These are phyloP conservation scores for Brevimyrus niger DNA, from an alignment of 2,113 vertebrate species.

Conservation along the genomic window DNA sequence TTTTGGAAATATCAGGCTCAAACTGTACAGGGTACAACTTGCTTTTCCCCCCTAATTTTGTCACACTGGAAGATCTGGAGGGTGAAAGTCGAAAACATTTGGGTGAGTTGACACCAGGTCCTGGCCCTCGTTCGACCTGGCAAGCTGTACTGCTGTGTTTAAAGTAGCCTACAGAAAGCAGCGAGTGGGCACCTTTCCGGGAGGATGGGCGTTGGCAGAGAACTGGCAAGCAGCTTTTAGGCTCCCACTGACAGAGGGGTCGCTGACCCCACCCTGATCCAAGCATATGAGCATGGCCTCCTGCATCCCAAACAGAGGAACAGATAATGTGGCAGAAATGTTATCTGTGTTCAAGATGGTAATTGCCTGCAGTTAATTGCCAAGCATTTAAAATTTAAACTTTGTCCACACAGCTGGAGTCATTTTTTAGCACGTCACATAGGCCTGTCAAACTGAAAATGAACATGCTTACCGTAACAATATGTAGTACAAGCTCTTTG, in stretches of 20 bases:
- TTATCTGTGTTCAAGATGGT: background rate
- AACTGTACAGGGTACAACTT: background rate
- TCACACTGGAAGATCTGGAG: background rate
- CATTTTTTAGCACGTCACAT: background rate
- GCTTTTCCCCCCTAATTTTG: background rate
- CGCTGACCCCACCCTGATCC: background rate
- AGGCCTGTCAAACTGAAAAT: background rate
- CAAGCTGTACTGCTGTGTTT: background rate
- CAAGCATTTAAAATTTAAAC: background rate
- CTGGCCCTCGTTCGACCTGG: background rate
- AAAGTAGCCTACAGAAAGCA: background rate
- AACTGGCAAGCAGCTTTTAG: conserved; percentile 4
- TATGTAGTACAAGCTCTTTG: background rate
- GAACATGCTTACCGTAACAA: background rate
- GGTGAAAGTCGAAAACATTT: background rate
- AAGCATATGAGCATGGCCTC: background rate
- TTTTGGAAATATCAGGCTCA: background rate
- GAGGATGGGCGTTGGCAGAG: background rate
- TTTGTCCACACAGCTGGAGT: background rate
- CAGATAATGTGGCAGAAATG: background rate
- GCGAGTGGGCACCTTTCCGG: background rate
- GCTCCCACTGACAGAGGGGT: background rate
- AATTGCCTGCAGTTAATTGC: background rate
- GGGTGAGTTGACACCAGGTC: background rate
- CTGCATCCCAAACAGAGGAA: background rate